These are phyloP conservation scores for Frieseomelitta varia DNA, from an alignment of 1,140 invertebrate genomes.

Conservation along the genomic window DNA sequence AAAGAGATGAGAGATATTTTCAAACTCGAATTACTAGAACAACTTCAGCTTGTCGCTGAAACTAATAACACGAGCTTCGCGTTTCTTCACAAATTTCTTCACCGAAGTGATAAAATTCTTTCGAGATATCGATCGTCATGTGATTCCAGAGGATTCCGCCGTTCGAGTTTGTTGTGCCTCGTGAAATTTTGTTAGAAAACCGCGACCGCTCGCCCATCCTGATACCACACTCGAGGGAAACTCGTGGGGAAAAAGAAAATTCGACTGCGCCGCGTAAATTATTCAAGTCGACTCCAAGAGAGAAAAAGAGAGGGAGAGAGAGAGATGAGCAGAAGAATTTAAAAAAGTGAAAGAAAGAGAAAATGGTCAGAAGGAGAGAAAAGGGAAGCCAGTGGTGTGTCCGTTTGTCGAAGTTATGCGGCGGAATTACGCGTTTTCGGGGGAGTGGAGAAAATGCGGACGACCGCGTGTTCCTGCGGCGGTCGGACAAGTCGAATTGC, in stretches of 20 bases:
- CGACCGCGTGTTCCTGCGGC: not conserved
- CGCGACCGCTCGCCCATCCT: too few relatives aligned
- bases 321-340: conserved; percentile 4
- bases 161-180: too few relatives aligned
- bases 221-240: not conserved
- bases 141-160: too few relatives aligned
- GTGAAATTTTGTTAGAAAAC: too few relatives aligned
- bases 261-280: not conserved
- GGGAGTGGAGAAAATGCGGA: not conserved
- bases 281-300: not conserved
- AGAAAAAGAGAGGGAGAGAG: not conserved
- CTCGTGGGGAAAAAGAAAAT: not conserved
- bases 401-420: not conserved
- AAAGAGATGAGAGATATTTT: not conserved
- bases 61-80: too few relatives aligned
- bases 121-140: too few relatives aligned
- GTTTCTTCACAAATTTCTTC: too few relatives aligned
- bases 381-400: not conserved
- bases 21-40: not conserved
- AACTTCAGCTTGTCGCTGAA: too few relatives aligned
- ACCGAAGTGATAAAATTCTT: too few relatives aligned
- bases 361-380: too few relatives aligned
- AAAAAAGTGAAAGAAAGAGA: not conserved
- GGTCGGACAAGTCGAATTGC: not conserved
- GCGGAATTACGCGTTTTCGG: not conserved